Base-by-base conservation (phyloP, 2,797 vertebrate genomes). In the Eulemur albifrons region DNA sequence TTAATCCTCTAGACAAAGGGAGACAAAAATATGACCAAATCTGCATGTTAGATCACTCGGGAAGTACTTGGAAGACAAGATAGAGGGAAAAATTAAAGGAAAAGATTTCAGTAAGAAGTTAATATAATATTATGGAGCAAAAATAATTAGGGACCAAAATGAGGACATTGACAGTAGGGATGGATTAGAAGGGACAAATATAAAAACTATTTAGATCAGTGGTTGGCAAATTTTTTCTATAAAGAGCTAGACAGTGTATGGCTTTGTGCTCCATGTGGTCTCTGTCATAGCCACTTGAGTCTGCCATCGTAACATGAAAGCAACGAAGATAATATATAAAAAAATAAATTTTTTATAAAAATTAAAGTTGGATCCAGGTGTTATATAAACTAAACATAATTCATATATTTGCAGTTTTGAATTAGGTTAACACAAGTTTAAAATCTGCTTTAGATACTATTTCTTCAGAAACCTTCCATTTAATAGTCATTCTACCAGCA, bases 391-490 rank as follows among this genome's bases (percentile, higher is more conserved):
- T 79, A 84, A 84, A 75, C 17, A 85, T 35, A 81, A 84, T 21
- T 67, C 17, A 82, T 63, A 30, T 50, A 65, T n/a, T 87, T 91
- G 69, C 48, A 75, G 18, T 81, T 92, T 81, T 84, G 88, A 79
- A 67, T 59, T 86, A 90, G 23, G 43, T 90, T 88, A 91, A 89
- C 40, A 73, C 32, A 97, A 52, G 3, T 77, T 88, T 88, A 70
- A 93, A 81, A 27, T 93, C 35, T 75, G 67, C 20, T 70, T 70
- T 70, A 86, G 75, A 92, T 8, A 52, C 20, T 65, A 48, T 59
- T 79, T 73, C 57, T 73, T 95, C 72, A 94, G 54, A 95, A 92
- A 92, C 21, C 5, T 79, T 93, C 48, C 5, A 91, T 48, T 81
- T 15, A 81, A 72, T 4, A 65, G 32, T 79, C 69, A 93, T 48